phyloP scores from a whole-genome alignment of 2,797 vertebrate genomes.

The Danio albolineatus region DNA sequence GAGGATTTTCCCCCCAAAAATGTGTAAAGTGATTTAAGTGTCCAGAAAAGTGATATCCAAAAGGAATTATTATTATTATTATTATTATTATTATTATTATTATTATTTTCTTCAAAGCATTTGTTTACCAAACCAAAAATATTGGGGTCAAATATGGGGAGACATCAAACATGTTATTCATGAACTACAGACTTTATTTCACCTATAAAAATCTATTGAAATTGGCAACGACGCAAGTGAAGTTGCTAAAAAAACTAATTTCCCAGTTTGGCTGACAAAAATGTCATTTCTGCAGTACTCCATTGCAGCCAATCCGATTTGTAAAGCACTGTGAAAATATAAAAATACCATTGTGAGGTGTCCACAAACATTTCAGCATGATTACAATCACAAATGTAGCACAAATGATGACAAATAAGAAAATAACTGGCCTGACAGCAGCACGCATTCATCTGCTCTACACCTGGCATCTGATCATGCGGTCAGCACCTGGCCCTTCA shows the following conservation, averaged over 20 bases:
- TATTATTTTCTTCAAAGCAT: too few relatives aligned
- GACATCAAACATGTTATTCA: not conserved
- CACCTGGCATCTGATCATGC: conserved; percentile 30
- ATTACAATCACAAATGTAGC: conserved; percentile 17
- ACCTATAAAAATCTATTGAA: not conserved
- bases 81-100: too few relatives aligned
- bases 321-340: conserved; percentile 1
- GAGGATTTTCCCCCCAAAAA: too few relatives aligned
- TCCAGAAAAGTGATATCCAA: too few relatives aligned
- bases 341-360: not conserved
- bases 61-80: too few relatives aligned
- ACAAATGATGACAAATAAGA: conserved; percentile 12
- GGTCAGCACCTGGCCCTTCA: conserved; percentile 13
- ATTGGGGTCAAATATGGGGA: too few relatives aligned
- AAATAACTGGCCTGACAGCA: conserved; percentile 15
- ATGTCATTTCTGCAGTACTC: not conserved
- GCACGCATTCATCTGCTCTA: not conserved
- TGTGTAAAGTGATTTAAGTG: too few relatives aligned
- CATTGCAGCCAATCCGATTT: not conserved
- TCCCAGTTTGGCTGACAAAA: not conserved
- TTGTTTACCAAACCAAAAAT: too few relatives aligned
- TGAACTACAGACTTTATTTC: not conserved
- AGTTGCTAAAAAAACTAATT: not conserved
- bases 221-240: not conserved
- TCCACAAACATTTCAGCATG: conserved; percentile 8